phyloP scores from a whole-genome alignment of 2,797 vertebrate species.

The Echeneis naucrates region DNA sequence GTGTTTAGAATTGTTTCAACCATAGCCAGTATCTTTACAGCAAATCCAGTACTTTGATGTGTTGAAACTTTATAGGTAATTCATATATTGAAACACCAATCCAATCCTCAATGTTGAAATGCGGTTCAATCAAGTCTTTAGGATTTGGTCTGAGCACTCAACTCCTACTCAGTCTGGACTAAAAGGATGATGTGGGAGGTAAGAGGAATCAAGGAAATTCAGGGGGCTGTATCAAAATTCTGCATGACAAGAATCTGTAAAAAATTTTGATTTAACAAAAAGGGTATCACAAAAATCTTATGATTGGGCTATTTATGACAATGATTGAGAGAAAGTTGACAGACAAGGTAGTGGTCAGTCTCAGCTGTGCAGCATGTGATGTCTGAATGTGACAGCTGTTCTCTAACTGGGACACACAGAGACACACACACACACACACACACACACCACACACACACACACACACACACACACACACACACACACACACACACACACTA shows the following conservation, averaged over 20 bases:
- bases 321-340: constrained; percentile 27
- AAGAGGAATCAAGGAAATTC: constrained; percentile 20
- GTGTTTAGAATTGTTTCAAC: no score
- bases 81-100: not conserved
- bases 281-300: constrained; percentile 1
- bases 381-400: constrained; percentile 85
- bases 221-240: constrained; percentile 9
- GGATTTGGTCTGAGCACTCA: constrained; percentile 22
- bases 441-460: constrained; percentile 37
- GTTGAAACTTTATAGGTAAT: not conserved
- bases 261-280: not conserved
- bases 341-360: constrained; percentile 39
- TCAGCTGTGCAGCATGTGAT: constrained; percentile 82
- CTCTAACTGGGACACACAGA: constrained; percentile 68
- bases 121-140: not conserved
- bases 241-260: constrained; percentile 26
- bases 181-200: constrained; percentile 58
- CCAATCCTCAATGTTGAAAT: constrained; percentile 7
- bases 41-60: not conserved
- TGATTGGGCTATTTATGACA: constrained; percentile 6
- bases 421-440: constrained; percentile 32
- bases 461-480: no score
- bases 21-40: not conserved
- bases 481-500: no score
- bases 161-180: constrained; percentile 65